Percentiles rank a stretch among this genome's conserved stretches.
Evolutionary conservation across 2,888 invertebrate species (phyloP).

Genomic region (Nineta flava): DNA sequence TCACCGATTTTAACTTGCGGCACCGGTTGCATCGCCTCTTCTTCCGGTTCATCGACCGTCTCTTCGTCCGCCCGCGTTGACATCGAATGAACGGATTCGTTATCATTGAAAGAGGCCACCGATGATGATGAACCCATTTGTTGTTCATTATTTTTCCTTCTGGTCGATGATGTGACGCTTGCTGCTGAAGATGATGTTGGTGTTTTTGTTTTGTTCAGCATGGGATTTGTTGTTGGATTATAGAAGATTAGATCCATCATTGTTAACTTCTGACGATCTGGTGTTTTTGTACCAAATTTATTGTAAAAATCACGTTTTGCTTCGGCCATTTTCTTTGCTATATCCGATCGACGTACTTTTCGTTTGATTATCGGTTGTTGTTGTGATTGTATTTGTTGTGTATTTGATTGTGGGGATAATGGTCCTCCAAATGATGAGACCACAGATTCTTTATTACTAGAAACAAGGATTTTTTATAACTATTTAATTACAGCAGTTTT

Average conservation of each 20-base stretch:
- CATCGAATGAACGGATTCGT: background rate
- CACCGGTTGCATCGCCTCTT: slow-evolving; percentile 39
- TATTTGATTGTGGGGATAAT: no score
- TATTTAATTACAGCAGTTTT: no score
- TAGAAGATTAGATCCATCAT: slow-evolving; percentile 90
- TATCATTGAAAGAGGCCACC: background rate
- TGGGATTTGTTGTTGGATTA: slow-evolving; percentile 67
- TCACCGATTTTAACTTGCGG: slow-evolving; percentile 77
- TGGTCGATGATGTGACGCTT: background rate
- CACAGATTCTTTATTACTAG: no score
- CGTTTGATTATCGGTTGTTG: slow-evolving; percentile 14
- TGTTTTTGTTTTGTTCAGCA: slow-evolving; percentile 31
- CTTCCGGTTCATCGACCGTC: slow-evolving; percentile 19
- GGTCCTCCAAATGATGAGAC: no score
- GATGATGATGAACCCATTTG: background rate
- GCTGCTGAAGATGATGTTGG: background rate
- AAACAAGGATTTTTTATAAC: no score
- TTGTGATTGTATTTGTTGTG: no score
- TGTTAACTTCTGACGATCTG: slow-evolving; percentile 54
- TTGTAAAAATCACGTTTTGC: slow-evolving; percentile 34
- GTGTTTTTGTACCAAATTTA: slow-evolving; percentile 33
- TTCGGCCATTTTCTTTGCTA: slow-evolving; percentile 34
- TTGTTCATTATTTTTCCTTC: slow-evolving; percentile 3
- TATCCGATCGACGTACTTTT: slow-evolving; percentile 26
- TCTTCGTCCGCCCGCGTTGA: slow-evolving; percentile 13